Base-by-base conservation (phyloP, 2,888 invertebrate species). In the Carabus problematicus region DNA sequence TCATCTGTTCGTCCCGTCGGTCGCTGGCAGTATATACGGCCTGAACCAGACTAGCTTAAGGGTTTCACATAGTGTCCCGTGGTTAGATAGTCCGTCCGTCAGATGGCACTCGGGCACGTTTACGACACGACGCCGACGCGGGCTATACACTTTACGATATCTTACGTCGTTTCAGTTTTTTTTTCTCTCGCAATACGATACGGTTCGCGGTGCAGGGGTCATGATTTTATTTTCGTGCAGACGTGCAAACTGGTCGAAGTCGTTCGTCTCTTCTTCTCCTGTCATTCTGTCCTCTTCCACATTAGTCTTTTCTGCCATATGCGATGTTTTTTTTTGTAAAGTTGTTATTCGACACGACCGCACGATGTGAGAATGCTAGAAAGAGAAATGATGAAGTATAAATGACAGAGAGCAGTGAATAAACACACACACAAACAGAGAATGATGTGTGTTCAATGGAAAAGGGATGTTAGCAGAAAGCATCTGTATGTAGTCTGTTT, bases 161-260 rank as follows among this genome's bases (percentile, higher is more conserved):
- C 58, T 40, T 52, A 16, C 41, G 62, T 63, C 62, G 62, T 63
- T 63, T 63, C 62, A 39, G 52, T 63, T 49, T 63, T 63, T 63
- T 47, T 63, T 52, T 58, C 39, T 58, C 58, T 14, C 11, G 39
- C 41, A 41, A 58, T 41, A 16, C 59, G 16, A 18, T 40, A 16
- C 41, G 41, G 18, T 59, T 12, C 41, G 59, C 14, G 11, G 12
- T 16, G 52, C 62, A 12, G 41, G 16, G 47, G 49, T 40, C 62
- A 63, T 63, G 62, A 63, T 63, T 63, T 63, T 63, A 63, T 63
- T 63, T 52, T 39, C 43, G 47, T 18, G 19, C 16, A 19, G 12
- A 19, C 52, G 52, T 45, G 14, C 45, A 7, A 45, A 12, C 16
- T 52, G 19, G 18, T 16, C 29, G 6, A 29, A 29, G 29, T 29